Evolutionary conservation across 2,113 vertebrate genomes (phyloP).

Genomic region (Sorex araneus): DNA sequence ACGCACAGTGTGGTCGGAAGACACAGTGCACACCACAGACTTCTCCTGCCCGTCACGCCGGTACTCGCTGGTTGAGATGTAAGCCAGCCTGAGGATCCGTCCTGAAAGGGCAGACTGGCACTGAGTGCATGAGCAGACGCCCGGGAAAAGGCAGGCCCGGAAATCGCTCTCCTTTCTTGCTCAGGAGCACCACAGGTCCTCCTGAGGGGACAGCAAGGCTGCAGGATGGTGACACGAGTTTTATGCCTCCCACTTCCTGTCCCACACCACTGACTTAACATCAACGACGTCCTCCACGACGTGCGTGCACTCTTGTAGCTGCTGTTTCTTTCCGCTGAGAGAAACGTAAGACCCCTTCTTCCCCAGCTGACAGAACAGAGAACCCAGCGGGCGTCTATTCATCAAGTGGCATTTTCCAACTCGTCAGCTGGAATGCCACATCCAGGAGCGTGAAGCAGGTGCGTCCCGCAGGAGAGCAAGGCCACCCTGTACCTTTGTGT

Average conservation of each 20-base stretch:
- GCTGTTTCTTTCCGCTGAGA: constrained; percentile 10
- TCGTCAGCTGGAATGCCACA: background rate
- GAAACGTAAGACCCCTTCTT: background rate
- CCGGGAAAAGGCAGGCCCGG: background rate
- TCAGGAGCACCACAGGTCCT: background rate
- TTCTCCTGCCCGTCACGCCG: constrained; percentile 80
- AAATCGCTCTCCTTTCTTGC: background rate
- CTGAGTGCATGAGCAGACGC: background rate
- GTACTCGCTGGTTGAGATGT: constrained; percentile 83
- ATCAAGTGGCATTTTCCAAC: background rate
- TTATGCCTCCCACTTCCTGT: background rate
- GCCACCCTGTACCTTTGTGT: constrained; percentile 85
- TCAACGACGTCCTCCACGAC: no score
- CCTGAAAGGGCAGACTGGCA: constrained; percentile 85
- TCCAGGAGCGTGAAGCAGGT: background rate
- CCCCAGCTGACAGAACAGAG: background rate
- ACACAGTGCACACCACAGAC: constrained; percentile 88
- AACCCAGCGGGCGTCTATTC: background rate
- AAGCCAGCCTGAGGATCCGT: constrained; percentile 85
- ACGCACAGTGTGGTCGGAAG: constrained; percentile 88
- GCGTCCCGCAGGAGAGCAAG: no score
- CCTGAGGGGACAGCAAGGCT: no score
- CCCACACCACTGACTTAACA: background rate
- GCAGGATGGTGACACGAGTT: no score
- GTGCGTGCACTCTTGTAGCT: background rate